Conservation (phyloP, 2,888 invertebrate genomes). For the Drosophila kanekoi region DNA sequence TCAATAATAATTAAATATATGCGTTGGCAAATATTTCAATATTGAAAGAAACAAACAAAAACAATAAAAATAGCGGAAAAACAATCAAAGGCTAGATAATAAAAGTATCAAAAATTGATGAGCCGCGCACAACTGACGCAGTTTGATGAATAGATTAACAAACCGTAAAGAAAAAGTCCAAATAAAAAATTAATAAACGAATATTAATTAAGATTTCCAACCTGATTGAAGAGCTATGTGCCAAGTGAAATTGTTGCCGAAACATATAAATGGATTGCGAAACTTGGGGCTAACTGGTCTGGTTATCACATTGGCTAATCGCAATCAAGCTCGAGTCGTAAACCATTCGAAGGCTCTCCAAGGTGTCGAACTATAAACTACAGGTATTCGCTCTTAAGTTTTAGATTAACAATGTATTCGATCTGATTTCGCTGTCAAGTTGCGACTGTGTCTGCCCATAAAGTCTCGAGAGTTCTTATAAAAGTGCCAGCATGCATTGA, state of each 20-base stretch:
- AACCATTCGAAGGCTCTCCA: background rate
- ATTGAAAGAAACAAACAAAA: constrained; percentile 15
- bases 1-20: constrained; percentile 43
- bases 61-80: background rate
- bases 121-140: constrained; percentile 10
- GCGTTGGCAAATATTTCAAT: constrained; percentile 22
- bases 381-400: constrained; percentile 3
- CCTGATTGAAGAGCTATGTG: constrained; percentile 37
- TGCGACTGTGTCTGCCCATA: no score
- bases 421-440: background rate
- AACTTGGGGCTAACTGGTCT: constrained; percentile 22
- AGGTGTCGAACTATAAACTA: constrained; percentile 19
- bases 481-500: background rate
- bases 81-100: constrained; percentile 9
- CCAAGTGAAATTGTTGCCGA: constrained; percentile 33
- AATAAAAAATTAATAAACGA: constrained; percentile 32
- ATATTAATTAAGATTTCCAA: constrained; percentile 45
- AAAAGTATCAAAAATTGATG: constrained; percentile 20
- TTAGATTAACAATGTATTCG: constrained; percentile 6
- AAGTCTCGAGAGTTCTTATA: background rate
- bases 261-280: constrained; percentile 26
- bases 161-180: constrained; percentile 13
- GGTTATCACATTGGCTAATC: constrained; percentile 39
- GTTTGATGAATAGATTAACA: constrained; percentile 49
- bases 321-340: constrained; percentile 7